Base-by-base conservation (phyloP, 1,140 invertebrate species). In the Wiebesia pumilae region DNA sequence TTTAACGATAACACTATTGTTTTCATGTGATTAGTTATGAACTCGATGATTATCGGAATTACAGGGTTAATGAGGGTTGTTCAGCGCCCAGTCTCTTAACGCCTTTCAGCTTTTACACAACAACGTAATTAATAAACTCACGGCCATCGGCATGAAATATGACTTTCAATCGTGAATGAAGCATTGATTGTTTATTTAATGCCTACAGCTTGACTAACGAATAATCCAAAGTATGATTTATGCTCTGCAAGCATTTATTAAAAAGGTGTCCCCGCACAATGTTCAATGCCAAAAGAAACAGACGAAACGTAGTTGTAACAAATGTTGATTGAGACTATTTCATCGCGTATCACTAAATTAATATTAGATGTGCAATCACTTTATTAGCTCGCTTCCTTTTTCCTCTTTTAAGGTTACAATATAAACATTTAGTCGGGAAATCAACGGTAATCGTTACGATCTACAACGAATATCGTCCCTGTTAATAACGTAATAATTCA, bases 101-200 rank as follows among this genome's bases (percentile, higher is more conserved):
- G 65, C 85, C 84, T 88, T 81, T 43, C 77, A 78, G 71, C 40
- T 54, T 47, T 30, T 33, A 21, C 12, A n/a, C 58, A 1, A 33
- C 33, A 24, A 21, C 0, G 9, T 88, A 88, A 90, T 90, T 90
- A 89, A 90, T 90, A 90, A 90, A 88, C 35, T 85, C 67, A 87
- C 24, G 82, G 80, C 33, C 73, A 83, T 87, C 85, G 73, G 73
- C 33, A 77, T 89, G 85, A 88, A 88, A 89, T 90, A 86, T 85
- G 88, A 87, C 83, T 86, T 88, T 85, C 87, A 87, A 88, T 87
- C 67, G 71, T 47, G 75, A 86, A 54, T 38, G 35, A 62, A 87
- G 84, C 73, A 84, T 86, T 90, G 88, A 89, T 90, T 90, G 87
- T 88, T 90, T 87, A 90, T 88, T 88, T 88, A 88, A 78, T 71